These are phyloP conservation scores for Papilio gigon DNA, from an alignment of 2,888 invertebrate genomes.

Conservation along the genomic window DNA sequence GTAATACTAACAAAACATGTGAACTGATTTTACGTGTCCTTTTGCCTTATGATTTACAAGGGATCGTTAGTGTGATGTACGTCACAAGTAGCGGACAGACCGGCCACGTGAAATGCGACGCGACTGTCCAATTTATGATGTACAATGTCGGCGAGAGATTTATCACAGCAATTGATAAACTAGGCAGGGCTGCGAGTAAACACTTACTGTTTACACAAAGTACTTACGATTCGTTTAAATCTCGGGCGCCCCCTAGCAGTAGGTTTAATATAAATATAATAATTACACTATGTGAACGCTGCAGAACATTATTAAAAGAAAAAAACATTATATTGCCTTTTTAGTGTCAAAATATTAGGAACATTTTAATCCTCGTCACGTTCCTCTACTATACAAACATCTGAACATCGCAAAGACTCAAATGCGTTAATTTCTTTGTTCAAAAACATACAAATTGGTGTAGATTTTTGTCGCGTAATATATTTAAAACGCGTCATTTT, in stretches of 20 bases:
- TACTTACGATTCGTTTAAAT: too few species aligned
- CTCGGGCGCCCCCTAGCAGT: too few species aligned
- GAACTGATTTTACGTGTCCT: conserved; percentile 29
- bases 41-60: conserved; percentile 34
- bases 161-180: conserved; percentile 13
- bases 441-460: neutral
- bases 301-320: too few species aligned
- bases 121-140: conserved; percentile 33
- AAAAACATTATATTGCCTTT: too few species aligned
- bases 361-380: too few species aligned
- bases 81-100: conserved; percentile 29
- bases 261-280: too few species aligned
- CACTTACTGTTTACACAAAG: too few species aligned
- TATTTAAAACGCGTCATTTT: conserved; percentile 17
- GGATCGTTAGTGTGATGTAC: conserved; percentile 38
- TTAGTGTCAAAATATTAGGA: too few species aligned
- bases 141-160: conserved; percentile 24
- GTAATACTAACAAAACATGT: conserved; percentile 1
- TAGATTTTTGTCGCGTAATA: conserved; percentile 19
- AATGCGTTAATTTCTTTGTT: neutral
- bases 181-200: too few species aligned
- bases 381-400: too few species aligned
- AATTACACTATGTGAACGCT: too few species aligned
- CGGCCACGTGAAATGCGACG: conserved; percentile 32
- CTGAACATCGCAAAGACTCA: too few species aligned